Evolutionary conservation across 2,113 vertebrate genomes (phyloP).

Genomic region (Ophiodon elongatus): DNA sequence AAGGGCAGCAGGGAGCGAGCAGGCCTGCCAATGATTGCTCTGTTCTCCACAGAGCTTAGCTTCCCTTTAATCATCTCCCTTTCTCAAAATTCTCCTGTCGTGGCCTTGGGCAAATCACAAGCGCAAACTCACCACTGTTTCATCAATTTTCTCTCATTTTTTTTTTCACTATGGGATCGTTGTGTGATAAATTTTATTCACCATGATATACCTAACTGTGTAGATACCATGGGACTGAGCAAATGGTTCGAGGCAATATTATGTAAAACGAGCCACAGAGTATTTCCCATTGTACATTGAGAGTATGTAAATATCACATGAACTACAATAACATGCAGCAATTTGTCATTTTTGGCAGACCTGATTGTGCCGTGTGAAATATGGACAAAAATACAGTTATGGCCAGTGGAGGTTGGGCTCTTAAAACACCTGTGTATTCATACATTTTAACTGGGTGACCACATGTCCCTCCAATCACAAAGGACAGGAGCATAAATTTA

Average conservation of each 20-base stretch:
- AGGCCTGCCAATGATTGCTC: conserved; percentile 73
- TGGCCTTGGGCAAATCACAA: conserved; percentile 72
- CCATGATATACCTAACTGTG: conserved; percentile 62
- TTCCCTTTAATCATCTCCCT: conserved; percentile 82
- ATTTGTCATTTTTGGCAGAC: conserved; percentile 17
- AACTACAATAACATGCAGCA: conserved; percentile 20
- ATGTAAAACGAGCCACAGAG: conserved; percentile 55
- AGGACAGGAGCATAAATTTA: neutral
- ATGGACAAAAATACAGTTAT: neutral
- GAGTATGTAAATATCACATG: conserved; percentile 44
- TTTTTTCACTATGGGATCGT: conserved; percentile 56
- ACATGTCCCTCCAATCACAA: conserved; percentile 22
- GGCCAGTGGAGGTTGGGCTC: neutral
- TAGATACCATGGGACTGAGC: conserved; percentile 56
- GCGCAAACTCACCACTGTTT: conserved; percentile 72
- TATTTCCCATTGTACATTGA: conserved; percentile 33
- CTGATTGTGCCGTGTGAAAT: neutral
- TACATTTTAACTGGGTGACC: neutral
- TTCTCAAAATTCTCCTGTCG: conserved; percentile 74
- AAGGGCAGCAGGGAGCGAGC: conserved; percentile 62
- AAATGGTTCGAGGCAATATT: conserved; percentile 61
- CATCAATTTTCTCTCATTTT: conserved; percentile 82
- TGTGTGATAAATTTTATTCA: conserved; percentile 71
- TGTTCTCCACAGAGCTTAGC: conserved; percentile 74
- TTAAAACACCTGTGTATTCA: conserved; percentile 6